Percentiles rank a stretch among this genome's conserved stretches.
Evolutionary conservation across 2,113 vertebrate species (phyloP).

Genomic region (Erpornis zantholeuca): DNA sequence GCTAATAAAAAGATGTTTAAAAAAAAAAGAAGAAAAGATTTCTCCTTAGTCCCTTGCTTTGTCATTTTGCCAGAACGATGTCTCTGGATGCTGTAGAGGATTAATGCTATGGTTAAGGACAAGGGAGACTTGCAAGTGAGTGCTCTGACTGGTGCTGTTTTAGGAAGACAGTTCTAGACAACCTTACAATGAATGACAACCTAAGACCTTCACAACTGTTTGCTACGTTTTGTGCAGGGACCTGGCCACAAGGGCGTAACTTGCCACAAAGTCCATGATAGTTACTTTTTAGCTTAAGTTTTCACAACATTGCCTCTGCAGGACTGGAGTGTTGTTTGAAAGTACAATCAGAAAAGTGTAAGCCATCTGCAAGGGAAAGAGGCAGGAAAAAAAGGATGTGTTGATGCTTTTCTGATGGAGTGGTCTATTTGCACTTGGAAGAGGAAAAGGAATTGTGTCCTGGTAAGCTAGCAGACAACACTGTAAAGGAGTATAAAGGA

Average conservation of each 20-base stretch:
- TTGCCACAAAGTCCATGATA: neutral
- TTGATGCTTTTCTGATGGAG: neutral
- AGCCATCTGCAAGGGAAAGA: neutral
- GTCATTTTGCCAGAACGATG: neutral
- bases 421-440: neutral
- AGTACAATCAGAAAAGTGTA: neutral
- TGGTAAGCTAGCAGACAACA: neutral
- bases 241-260: neutral
- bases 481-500: neutral
- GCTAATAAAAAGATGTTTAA: slow-evolving; percentile 82
- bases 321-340: neutral
- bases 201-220: fast-evolving
- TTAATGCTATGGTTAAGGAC: neutral
- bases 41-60: neutral
- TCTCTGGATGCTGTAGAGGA: neutral
- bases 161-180: neutral
- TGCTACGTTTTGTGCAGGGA: neutral
- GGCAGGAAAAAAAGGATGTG: neutral
- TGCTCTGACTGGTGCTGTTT: neutral
- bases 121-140: neutral
- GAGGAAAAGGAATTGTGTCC: neutral
- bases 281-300: neutral
- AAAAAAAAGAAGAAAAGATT: neutral
- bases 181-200: neutral
- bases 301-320: neutral